Percentiles rank a stretch among this genome's conserved stretches.
Conservation (phyloP, 2,888 invertebrate species). For the Tridacna gigas region DNA sequence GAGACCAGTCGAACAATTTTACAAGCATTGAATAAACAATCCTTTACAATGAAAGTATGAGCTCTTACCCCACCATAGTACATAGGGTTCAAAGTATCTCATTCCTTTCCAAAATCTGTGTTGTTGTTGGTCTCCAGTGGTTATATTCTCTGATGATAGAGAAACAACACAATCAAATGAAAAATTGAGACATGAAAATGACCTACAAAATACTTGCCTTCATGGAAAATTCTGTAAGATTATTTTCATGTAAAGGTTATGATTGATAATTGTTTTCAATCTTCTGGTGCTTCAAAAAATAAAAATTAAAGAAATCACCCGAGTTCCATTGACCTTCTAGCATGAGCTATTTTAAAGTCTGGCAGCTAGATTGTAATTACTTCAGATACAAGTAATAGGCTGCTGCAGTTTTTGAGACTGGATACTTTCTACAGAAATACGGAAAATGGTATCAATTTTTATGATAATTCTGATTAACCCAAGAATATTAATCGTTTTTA, state of each 20-base stretch:
- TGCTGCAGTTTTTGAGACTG: not conserved
- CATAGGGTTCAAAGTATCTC: too few species aligned
- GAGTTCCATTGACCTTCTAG: not conserved
- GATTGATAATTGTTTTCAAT: not conserved
- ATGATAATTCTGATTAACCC: too few species aligned
- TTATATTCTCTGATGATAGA: too few species aligned
- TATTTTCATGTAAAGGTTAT: not conserved
- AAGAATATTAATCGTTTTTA: too few species aligned
- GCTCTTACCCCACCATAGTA: too few species aligned
- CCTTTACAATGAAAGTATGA: too few species aligned
- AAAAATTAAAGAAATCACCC: too few species aligned
- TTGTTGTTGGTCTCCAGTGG: not conserved
- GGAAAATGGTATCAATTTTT: too few species aligned
- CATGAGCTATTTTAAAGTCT: not conserved
- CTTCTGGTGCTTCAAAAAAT: not conserved
- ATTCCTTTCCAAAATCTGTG: not conserved
- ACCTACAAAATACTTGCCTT: not conserved
- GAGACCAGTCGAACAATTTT: too few species aligned
- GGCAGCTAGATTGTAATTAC: too few species aligned
- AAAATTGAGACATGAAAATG: not conserved
- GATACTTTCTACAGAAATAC: not conserved
- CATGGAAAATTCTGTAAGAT: not conserved
- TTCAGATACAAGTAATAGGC: not conserved
- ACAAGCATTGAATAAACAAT: too few species aligned
- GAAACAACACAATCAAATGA: not conserved